Conservation (phyloP, 2,888 invertebrate species). For the Periphyllus acericola region DNA sequence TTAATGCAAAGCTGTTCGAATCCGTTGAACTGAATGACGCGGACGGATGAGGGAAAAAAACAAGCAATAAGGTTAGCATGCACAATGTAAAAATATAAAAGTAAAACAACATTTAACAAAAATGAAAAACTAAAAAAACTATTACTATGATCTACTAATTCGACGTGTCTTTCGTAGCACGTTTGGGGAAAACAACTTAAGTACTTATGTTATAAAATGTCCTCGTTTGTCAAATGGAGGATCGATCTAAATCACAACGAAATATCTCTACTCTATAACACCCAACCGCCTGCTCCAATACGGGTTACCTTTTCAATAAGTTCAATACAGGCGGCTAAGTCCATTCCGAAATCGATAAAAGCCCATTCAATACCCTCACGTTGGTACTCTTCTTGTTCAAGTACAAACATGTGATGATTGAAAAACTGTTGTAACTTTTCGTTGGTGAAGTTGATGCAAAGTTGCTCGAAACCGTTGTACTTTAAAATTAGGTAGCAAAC, state of each 20-base stretch:
- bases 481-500: conserved; percentile 66
- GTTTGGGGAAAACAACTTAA: conserved; percentile 51
- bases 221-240: conserved; percentile 54
- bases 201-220: neutral
- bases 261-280: conserved; percentile 36
- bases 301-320: conserved; percentile 87
- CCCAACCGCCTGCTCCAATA: conserved; percentile 58
- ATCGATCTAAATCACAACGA: conserved; percentile 46
- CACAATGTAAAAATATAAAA: conserved; percentile 24
- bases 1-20: conserved; percentile 97
- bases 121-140: neutral
- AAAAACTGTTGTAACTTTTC: conserved; percentile 98
- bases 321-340: conserved; percentile 94
- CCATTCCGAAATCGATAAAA: conserved; percentile 98
- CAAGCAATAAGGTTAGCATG: conserved; percentile 62
- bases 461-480: conserved; percentile 97
- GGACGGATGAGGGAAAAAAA: conserved; percentile 61
- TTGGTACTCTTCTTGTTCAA: conserved; percentile 97
- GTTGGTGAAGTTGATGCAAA: conserved; percentile 98
- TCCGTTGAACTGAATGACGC: conserved; percentile 80
- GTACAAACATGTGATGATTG: conserved; percentile 98
- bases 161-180: conserved; percentile 48
- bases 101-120: conserved; percentile 55
- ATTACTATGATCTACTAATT: conserved; percentile 1
- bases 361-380: conserved; percentile 93